Evolutionary conservation across 2,888 invertebrate species (phyloP).

Genomic region (Nemotelus nigrinus): DNA sequence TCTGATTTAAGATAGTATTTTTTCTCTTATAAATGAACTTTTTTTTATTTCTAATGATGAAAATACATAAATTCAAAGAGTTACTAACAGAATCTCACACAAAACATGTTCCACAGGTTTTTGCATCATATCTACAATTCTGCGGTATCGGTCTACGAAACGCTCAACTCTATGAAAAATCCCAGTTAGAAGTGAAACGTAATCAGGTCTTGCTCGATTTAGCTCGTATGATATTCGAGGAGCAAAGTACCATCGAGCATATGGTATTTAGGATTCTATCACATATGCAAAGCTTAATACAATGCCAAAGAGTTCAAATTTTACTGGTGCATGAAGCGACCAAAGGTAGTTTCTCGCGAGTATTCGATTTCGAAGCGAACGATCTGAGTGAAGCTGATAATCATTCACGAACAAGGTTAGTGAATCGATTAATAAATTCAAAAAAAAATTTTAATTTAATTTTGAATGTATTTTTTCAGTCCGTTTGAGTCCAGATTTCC

Average conservation of each 20-base stretch:
- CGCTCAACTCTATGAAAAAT: constrained; percentile 95
- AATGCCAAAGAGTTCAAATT: constrained; percentile 95
- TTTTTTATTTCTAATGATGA: no score
- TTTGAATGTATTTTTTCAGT: constrained; percentile 65
- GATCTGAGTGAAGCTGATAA: constrained; percentile 86
- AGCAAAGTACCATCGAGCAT: constrained; percentile 95
- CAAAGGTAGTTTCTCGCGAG: constrained; percentile 91
- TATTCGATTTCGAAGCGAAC: constrained; percentile 92
- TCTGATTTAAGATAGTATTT: no score
- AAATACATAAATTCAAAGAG: no score
- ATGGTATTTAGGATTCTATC: constrained; percentile 93
- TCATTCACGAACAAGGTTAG: constrained; percentile 78
- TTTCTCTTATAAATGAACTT: no score
- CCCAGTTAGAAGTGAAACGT: constrained; percentile 92
- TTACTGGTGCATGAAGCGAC: constrained; percentile 90
- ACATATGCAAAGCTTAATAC: constrained; percentile 92
- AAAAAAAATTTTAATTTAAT: not conserved
- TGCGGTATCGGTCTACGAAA: constrained; percentile 95
- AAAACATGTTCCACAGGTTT: constrained; percentile 69
- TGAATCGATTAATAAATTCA: constrained; percentile 46
- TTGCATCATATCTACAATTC: constrained; percentile 92
- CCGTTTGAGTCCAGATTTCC: constrained; percentile 94
- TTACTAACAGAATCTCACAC: no score
- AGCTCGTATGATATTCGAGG: constrained; percentile 96
- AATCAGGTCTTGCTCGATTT: constrained; percentile 94